A percentile compares a stretch with the other conserved stretches of the same genome.
Evolutionary conservation across 2,888 invertebrate genomes (phyloP).

Genomic region (Brachycybe producta): DNA sequence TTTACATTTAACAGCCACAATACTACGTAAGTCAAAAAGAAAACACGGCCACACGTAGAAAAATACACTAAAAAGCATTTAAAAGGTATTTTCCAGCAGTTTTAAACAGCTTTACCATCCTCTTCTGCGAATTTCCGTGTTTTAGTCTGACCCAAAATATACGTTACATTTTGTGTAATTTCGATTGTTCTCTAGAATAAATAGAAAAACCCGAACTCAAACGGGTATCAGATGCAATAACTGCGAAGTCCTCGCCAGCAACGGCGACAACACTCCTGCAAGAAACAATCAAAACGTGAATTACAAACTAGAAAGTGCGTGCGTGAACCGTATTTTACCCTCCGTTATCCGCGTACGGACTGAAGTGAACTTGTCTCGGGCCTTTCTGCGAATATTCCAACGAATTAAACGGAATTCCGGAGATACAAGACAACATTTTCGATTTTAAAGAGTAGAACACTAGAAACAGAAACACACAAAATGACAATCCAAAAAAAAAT

Average conservation of each 20-base stretch:
- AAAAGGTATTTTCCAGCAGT: too few relatives aligned
- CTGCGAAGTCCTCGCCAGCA: slow-evolving; percentile 85
- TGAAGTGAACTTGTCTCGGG: slow-evolving; percentile 42
- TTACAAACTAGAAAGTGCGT: background rate
- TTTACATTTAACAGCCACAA: too few relatives aligned
- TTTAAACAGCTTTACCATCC: too few relatives aligned
- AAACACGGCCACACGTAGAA: too few relatives aligned
- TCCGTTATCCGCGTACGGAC: slow-evolving; percentile 63
- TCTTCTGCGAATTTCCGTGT: too few relatives aligned
- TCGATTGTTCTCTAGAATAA: slow-evolving; percentile 74
- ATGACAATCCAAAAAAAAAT: slow-evolving; percentile 1
- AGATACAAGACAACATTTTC: slow-evolving; percentile 3
- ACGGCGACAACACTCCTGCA: slow-evolving; percentile 85
- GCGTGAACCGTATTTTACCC: slow-evolving; percentile 42
- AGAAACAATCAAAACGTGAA: slow-evolving; percentile 19
- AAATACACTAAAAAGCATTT: too few relatives aligned
- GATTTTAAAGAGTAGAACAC: too few relatives aligned
- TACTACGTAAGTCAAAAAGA: too few relatives aligned
- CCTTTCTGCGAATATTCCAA: slow-evolving; percentile 1
- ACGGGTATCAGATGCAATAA: slow-evolving; percentile 91
- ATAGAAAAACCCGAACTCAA: slow-evolving; percentile 83
- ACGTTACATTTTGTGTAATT: slow-evolving; percentile 59
- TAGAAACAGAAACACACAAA: background rate
- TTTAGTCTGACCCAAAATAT: too few relatives aligned
- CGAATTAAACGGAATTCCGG: slow-evolving; percentile 6